phyloP scores from a whole-genome alignment of 2,113 vertebrate species.

The Pogona vitticeps region DNA sequence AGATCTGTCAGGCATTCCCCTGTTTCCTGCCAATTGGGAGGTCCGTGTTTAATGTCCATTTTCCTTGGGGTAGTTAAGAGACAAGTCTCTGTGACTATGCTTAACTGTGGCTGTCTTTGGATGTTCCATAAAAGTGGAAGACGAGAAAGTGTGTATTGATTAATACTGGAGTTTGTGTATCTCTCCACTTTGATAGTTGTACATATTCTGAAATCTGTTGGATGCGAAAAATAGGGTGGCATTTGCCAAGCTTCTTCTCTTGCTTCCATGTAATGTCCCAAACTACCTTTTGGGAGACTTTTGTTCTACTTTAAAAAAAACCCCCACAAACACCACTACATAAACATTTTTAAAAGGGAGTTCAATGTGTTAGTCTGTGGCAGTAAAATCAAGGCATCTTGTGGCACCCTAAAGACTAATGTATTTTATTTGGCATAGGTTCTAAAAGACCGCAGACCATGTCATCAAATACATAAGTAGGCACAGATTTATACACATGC shows the following conservation, averaged over 20 bases:
- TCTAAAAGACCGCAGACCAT: too few relatives aligned
- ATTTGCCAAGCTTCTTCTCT: neutral
- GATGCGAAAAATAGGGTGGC: neutral
- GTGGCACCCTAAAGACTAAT: too few relatives aligned
- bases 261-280: neutral
- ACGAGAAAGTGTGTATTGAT: neutral
- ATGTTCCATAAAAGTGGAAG: too few relatives aligned
- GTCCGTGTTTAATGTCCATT: neutral
- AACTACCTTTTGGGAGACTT: neutral
- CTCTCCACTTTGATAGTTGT: neutral
- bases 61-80: slow-evolving; percentile 1
- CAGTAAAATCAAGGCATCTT: too few relatives aligned
- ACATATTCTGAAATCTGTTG: neutral
- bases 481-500: too few relatives aligned
- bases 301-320: too few relatives aligned
- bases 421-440: too few relatives aligned
- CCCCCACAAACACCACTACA: too few relatives aligned
- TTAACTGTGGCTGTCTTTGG: too few relatives aligned
- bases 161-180: neutral
- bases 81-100: neutral
- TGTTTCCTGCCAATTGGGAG: neutral
- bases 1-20: neutral
- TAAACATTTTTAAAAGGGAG: too few relatives aligned
- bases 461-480: too few relatives aligned
- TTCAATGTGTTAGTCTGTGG: too few relatives aligned